Conservation (phyloP, 2,888 invertebrate genomes). For the Drosophila rellima region DNA sequence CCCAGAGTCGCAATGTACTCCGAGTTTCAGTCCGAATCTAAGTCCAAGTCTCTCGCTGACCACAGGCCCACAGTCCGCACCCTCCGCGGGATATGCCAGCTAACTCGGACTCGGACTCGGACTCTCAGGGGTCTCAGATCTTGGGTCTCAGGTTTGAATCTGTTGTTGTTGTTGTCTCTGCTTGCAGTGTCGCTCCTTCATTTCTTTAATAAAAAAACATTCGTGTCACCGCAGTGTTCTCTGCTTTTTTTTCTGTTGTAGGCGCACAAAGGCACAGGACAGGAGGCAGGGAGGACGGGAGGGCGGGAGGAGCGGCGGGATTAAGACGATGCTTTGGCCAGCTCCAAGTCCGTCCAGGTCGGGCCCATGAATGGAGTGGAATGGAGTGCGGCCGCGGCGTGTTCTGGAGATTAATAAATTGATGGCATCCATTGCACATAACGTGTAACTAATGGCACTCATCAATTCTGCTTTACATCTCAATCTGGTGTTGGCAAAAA, state of each 20-base stretch:
- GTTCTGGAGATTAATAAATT: conserved; percentile 86
- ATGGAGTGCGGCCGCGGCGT: conserved; percentile 76
- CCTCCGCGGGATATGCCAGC: conserved; percentile 59
- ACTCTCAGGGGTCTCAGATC: conserved; percentile 27
- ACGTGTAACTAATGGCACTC: conserved; percentile 86
- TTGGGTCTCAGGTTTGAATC: conserved; percentile 15
- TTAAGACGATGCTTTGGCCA: conserved; percentile 69
- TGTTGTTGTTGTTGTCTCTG: conserved; percentile 34
- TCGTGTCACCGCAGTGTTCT: conserved; percentile 72
- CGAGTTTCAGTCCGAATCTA: conserved; percentile 29
- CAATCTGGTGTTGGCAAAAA: conserved; percentile 85
- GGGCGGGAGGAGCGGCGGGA: conserved; percentile 54
- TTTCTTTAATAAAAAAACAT: conserved; percentile 61
- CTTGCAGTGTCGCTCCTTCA: conserved; percentile 55
- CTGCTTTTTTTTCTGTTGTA: conserved; percentile 52
- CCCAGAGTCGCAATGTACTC: conserved; percentile 34
- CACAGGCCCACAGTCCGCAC: conserved; percentile 34
- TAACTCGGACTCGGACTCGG: conserved; percentile 27
- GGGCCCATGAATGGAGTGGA: conserved; percentile 53
- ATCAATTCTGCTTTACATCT: conserved; percentile 87
- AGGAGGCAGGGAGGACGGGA: not conserved
- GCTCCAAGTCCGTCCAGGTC: conserved; percentile 44
- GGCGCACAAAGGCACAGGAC: conserved; percentile 4
- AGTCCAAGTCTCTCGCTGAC: conserved; percentile 20
- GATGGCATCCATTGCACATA: conserved; percentile 87